Base-by-base conservation (phyloP, 2,113 vertebrate species). In the Chroicocephalus ridibundus region DNA sequence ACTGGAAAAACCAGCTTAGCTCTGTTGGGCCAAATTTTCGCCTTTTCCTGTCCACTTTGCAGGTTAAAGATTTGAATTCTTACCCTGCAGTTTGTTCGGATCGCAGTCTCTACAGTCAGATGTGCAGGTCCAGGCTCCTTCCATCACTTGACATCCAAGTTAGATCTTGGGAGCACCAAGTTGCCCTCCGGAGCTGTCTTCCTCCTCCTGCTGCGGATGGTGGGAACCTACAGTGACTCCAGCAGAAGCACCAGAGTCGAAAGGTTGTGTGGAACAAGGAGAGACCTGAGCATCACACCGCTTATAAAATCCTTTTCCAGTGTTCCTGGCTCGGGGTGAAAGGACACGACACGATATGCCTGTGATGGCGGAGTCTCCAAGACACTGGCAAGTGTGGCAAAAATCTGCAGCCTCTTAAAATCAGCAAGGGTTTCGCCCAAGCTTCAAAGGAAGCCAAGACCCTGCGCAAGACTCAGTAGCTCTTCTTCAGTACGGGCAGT, bases 121-220 rank as follows among this genome's bases (percentile, higher is more conserved):
- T 26, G 8, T 32, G 47, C 22, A 72, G 38, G 4, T 26, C 34
- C 69, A 42, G 60, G 64, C 32, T 89, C 25, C 22, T 62, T 40
- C 27, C 7, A 9, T 13, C 38, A 6, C 31, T 13, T 0, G 0
- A 13, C 32, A 5, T 24, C 47, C 49, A 13, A 2, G 49, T 10
- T 34, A 32, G 55, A 32, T 3, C 27, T n/a, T 18, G 22, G 34
- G 51, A 82, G 46, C 64, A 20, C 2, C 24, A 20, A 0, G 0
- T 2, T 68, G 7, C 38, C 44, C 74, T 40, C 46, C 7, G 27
- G 79, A 90, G 57, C 55, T 68, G 36, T n/a, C 8, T n/a, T 47
- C 40, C 14, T 75, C n/a, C 44, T 79, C 25, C 61, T 3, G 2
- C 10, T 49, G 54, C 21, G 11, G 57, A 0, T 26, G 34, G 20